These are phyloP conservation scores for Chrysemys picta DNA, from an alignment of 2,113 vertebrate species.

Conservation along the genomic window DNA sequence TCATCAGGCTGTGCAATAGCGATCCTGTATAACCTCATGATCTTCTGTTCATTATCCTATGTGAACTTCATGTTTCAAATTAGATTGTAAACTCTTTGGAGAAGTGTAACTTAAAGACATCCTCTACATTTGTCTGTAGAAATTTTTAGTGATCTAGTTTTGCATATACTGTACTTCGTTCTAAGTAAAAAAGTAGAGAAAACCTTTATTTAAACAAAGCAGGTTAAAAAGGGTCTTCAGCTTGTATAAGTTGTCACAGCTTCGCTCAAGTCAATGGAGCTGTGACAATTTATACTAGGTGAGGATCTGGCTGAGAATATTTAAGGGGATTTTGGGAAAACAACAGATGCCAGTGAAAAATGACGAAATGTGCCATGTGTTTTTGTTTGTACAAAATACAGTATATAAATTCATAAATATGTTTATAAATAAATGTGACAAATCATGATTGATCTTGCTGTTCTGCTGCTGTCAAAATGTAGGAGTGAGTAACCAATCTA, in stretches of 20 bases:
- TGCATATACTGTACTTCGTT: background rate
- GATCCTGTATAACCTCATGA: rapidly evolving
- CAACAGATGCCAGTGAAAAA: background rate
- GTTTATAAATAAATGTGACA: background rate
- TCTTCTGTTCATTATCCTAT: background rate
- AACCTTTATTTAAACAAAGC: background rate
- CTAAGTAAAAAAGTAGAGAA: background rate
- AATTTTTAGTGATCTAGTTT: background rate
- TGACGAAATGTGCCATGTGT: background rate
- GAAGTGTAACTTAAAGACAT: background rate
- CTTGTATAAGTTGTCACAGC: background rate
- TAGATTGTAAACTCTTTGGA: background rate
- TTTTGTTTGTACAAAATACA: background rate
- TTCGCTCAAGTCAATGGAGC: background rate
- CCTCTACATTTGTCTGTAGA: background rate
- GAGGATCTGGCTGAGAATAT: background rate
- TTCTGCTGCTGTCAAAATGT: background rate
- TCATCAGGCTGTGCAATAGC: background rate
- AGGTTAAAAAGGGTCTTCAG: background rate
- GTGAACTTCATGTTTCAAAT: background rate
- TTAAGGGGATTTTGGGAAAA: background rate
- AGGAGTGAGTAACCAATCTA: background rate
- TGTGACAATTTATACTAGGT: background rate
- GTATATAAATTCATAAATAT: background rate
- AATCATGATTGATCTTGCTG: background rate